Base-by-base conservation (phyloP, 2,113 vertebrate genomes). In the Tapirus terrestris region DNA sequence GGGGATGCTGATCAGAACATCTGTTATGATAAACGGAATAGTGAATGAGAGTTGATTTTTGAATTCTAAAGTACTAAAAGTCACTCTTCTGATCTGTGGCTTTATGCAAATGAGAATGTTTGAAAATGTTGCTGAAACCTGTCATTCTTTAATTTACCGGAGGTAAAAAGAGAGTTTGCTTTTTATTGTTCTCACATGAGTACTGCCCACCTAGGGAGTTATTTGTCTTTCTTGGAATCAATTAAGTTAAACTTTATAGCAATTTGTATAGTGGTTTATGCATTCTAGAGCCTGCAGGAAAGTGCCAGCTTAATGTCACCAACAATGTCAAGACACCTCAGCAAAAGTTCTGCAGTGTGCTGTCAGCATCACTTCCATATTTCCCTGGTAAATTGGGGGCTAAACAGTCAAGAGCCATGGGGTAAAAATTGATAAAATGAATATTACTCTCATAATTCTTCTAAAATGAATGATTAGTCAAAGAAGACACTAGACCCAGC, bases 1-100 rank as follows among this genome's bases (percentile, higher is more conserved):
- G 97, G 92, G 95, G 96, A 95, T 97, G 94, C 84, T 97, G 97
- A 97, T 98, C 90, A 97, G 97, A 98, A 97, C 97, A 98, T 97
- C 97, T 98, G 97, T 95, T 97, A 96, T 76, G 84, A 97, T 98
- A 97, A 96, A 94, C 20, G 33, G 88, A 97, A 95, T 84, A 85
- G 88, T 93, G 97, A 97, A 97, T 97, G 88, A 83, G 81, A 96
- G 95, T 79, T 97, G 97, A 94, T 97, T 97, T 98, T 98, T 97
- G 97, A 97, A 98, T 98, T 91, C 67, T 97, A 95, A 96, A 97
- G 88, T 70, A 91, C 72, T 92, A 91, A 94, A 96, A 91, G 88
- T 93, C 92, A 95, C 63, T 97, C 95, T 96, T 97, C 87, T 97
- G 95, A 97, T 98, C 90, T 77, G 84, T 93, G 90, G 61, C 81